phyloP scores from a whole-genome alignment of 2,113 vertebrate genomes.

The Syngnathus scovelli region DNA sequence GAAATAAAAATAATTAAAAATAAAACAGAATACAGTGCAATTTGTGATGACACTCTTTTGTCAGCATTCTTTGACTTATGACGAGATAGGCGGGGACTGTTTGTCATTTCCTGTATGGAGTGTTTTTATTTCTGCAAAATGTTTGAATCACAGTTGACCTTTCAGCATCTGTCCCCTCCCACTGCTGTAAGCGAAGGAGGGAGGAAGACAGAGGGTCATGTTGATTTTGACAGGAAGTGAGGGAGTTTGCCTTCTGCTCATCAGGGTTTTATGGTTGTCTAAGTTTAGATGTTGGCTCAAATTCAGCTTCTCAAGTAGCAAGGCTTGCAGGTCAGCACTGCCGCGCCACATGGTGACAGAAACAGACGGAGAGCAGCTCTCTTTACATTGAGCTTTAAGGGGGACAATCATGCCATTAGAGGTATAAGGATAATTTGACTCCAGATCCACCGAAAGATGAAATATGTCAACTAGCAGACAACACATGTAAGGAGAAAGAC shows the following conservation, averaged over 20 bases:
- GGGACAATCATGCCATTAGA: slow-evolving; percentile 10
- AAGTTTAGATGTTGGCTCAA: slow-evolving; percentile 73
- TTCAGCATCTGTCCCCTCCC: slow-evolving; percentile 6
- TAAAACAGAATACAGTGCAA: background rate
- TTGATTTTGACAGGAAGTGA: slow-evolving; percentile 37
- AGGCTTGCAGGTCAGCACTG: slow-evolving; percentile 43
- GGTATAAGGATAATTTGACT: slow-evolving; percentile 1
- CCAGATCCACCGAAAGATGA: slow-evolving; percentile 10
- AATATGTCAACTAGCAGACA: slow-evolving; percentile 19
- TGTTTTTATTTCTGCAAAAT: slow-evolving; percentile 22
- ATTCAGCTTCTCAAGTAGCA: slow-evolving; percentile 69
- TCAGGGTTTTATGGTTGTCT: slow-evolving; percentile 68
- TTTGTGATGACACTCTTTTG: background rate
- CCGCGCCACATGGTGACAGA: slow-evolving; percentile 35
- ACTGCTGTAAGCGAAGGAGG: slow-evolving; percentile 1
- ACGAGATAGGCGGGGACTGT: slow-evolving; percentile 12
- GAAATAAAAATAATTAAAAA: background rate
- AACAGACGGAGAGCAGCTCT: slow-evolving; percentile 18
- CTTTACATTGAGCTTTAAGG: slow-evolving; percentile 25
- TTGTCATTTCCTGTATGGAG: slow-evolving; percentile 1
- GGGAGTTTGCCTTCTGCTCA: slow-evolving; percentile 56
- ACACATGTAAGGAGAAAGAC: slow-evolving; percentile 11
- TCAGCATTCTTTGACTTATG: background rate
- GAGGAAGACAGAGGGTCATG: background rate
- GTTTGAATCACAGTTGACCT: slow-evolving; percentile 23